These are phyloP conservation scores for Argyrosomus regius DNA, from an alignment of 2,797 vertebrate genomes.

Conservation along the genomic window DNA sequence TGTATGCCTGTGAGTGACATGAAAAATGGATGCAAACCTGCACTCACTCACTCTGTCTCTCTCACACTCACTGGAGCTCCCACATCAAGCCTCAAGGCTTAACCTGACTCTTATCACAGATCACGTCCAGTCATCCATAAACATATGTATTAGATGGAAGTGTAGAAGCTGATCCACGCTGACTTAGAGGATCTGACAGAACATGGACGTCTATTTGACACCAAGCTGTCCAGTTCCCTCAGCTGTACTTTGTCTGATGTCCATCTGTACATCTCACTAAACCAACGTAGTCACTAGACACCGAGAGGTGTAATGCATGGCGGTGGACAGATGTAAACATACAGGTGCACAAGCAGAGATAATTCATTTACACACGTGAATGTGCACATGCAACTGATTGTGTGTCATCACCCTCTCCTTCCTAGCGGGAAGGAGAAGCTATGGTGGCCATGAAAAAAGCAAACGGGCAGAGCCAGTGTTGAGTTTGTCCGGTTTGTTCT, in stretches of 20 bases:
- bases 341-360: slow-evolving; percentile 12
- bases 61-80: slow-evolving; percentile 26
- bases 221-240: slow-evolving; percentile 39
- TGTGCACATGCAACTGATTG: not conserved
- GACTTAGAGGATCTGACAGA: slow-evolving; percentile 57
- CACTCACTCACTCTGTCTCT: slow-evolving; percentile 29
- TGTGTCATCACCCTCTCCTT: not conserved
- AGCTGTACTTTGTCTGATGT: slow-evolving; percentile 31
- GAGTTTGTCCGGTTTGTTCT: too few species aligned
- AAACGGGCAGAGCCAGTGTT: too few species aligned
- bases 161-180: slow-evolving; percentile 45
- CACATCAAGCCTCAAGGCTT: slow-evolving; percentile 28
- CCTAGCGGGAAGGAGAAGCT: too few species aligned
- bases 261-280: slow-evolving; percentile 22
- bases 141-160: slow-evolving; percentile 45
- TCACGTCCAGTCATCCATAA: slow-evolving; percentile 57
- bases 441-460: too few species aligned
- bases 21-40: slow-evolving; percentile 67
- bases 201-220: slow-evolving; percentile 53
- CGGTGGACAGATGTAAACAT: not conserved
- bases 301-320: slow-evolving; percentile 6
- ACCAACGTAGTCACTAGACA: not conserved
- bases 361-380: not conserved
- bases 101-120: slow-evolving; percentile 40
- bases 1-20: slow-evolving; percentile 53